Percentiles rank a stretch among this genome's conserved stretches.
These are phyloP conservation scores for Tangara arthus DNA, from an alignment of 2,797 vertebrate species.

Conservation along the genomic window DNA sequence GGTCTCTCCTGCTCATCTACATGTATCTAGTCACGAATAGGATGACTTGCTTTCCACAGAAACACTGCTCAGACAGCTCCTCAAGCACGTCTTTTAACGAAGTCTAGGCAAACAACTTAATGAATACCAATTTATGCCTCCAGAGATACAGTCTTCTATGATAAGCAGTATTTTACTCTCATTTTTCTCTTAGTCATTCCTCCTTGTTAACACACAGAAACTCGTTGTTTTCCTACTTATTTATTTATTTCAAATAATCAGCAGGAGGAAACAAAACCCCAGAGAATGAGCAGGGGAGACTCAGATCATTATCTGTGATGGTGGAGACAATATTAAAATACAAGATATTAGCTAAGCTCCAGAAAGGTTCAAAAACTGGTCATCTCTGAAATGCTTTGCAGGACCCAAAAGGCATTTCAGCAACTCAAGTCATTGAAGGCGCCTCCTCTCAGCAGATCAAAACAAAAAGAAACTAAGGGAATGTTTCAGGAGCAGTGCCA, in stretches of 20 bases:
- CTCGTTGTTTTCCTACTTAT: neutral
- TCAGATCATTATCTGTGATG: slow-evolving; percentile 2
- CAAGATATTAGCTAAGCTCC: neutral
- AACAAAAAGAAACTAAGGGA: neutral
- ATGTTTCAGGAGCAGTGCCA: neutral
- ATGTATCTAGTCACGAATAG: neutral
- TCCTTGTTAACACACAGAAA: slow-evolving; percentile 9
- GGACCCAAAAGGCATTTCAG: neutral
- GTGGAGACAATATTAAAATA: slow-evolving; percentile 9
- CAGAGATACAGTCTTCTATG: slow-evolving; percentile 5
- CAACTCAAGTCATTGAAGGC: neutral
- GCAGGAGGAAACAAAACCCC: neutral
- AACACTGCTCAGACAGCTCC: slow-evolving; percentile 22
- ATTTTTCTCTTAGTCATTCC: slow-evolving; percentile 31
- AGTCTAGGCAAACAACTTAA: slow-evolving; percentile 55
- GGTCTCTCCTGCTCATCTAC: neutral
- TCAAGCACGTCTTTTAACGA: neutral
- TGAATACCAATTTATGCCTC: slow-evolving; percentile 49
- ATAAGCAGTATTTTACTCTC: neutral
- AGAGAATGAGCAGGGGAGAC: neutral
- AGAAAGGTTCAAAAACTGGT: neutral
- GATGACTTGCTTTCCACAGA: slow-evolving; percentile 20
- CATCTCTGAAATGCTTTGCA: neutral
- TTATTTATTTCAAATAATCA: slow-evolving; percentile 33
- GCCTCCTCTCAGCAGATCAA: neutral